These are phyloP conservation scores for Pelagia noctiluca DNA, from an alignment of 30 jellyfish, hydroid and myxozoan genomes.

Conservation along the genomic window DNA sequence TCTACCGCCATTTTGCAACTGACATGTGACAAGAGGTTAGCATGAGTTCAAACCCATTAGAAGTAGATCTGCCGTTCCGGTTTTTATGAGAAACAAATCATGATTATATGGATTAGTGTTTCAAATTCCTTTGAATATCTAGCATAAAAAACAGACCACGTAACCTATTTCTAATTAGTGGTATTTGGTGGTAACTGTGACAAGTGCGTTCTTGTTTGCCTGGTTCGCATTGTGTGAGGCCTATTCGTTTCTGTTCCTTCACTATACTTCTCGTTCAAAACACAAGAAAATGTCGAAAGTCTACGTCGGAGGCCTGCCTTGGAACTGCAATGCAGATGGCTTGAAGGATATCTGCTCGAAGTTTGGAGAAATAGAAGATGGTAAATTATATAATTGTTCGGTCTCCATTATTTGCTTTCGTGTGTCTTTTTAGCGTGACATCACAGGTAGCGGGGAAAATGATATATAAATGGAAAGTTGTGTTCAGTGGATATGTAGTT, in stretches of 20 bases:
- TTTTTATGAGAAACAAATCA: too few relatives aligned
- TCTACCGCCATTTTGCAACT: constrained; percentile 8
- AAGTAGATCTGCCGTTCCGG: neutral
- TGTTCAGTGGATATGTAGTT: too few relatives aligned
- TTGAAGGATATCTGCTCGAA: constrained; percentile 52
- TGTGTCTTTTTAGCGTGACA: neutral
- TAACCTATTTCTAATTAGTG: too few relatives aligned
- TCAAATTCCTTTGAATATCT: neutral
- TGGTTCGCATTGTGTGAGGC: neutral
- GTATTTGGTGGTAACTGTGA: too few relatives aligned
- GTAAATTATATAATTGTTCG: neutral
- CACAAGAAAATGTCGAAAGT: constrained; percentile 31
- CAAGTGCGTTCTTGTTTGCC: neutral
- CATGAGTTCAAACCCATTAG: neutral
- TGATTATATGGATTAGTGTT: neutral
- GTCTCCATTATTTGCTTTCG: neutral
- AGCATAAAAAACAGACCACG: neutral
- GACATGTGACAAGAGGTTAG: neutral
- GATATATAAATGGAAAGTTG: too few relatives aligned
- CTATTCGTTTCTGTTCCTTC: neutral
- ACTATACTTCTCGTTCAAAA: neutral
- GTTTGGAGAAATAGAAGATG: constrained; percentile 55
- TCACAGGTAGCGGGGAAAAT: too few relatives aligned
- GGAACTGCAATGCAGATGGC: constrained; percentile 61
- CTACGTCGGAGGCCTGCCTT: constrained; percentile 65